phyloP scores from a whole-genome alignment of 2,797 vertebrate species.

The Onychomys torridus region DNA sequence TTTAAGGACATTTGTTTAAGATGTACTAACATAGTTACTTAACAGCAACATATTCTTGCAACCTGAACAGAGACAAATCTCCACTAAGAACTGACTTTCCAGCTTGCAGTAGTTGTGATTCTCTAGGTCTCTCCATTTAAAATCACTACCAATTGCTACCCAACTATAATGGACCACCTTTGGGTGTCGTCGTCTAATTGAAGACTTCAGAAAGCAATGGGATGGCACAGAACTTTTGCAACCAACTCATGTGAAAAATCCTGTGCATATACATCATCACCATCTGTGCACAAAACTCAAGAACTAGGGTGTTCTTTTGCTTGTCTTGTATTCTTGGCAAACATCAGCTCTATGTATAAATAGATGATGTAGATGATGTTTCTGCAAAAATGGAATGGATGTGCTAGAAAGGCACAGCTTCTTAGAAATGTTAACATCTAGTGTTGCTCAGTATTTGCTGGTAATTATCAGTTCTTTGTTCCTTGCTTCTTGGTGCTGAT shows the following conservation, averaged over 20 bases:
- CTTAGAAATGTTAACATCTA: slow-evolving; percentile 28
- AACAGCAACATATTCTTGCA: background rate
- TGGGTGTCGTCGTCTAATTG: background rate
- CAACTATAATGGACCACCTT: background rate
- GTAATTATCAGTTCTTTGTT: slow-evolving; percentile 28
- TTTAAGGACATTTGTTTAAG: background rate
- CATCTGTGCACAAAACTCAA: slow-evolving; percentile 7
- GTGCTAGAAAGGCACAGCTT: slow-evolving; percentile 37
- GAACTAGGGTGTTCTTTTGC: slow-evolving; percentile 13
- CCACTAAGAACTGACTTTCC: background rate
- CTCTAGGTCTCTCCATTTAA: background rate
- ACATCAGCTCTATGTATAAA: slow-evolving; percentile 30
- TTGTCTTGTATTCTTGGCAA: slow-evolving; percentile 22
- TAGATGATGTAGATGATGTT: slow-evolving; percentile 28
- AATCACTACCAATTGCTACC: background rate
- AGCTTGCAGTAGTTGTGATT: background rate
- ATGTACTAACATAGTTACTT: slow-evolving; percentile 2
- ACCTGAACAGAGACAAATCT: slow-evolving; percentile 14
- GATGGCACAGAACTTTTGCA: slow-evolving; percentile 1
- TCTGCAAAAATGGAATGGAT: slow-evolving; percentile 26
- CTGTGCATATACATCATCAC: background rate
- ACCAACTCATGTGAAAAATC: slow-evolving; percentile 48
- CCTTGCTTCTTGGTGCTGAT: slow-evolving; percentile 21
- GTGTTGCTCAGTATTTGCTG: slow-evolving; percentile 20
- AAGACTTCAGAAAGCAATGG: slow-evolving; percentile 47